Conservation (phyloP, 1,140 invertebrate genomes). For the Lysiphlebus fabarum region DNA sequence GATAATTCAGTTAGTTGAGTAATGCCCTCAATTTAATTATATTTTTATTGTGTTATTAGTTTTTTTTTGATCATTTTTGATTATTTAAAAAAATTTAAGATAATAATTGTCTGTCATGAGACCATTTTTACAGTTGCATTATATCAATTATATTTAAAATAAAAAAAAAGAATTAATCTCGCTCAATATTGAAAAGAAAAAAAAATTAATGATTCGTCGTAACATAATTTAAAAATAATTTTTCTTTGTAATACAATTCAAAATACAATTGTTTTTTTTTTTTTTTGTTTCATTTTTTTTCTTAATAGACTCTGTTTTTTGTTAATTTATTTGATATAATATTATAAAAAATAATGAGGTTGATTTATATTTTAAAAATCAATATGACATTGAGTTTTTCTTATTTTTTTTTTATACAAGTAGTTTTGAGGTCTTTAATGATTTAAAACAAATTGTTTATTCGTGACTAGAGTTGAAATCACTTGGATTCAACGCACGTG, state of each 20-base stretch:
- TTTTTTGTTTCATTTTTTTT: no score
- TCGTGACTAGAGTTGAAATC: slow-evolving; percentile 43
- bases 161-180: not conserved
- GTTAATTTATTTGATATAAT: no score
- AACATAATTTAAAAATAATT: not conserved
- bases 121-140: slow-evolving; percentile 10
- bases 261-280: no score
- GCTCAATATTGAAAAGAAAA: slow-evolving; percentile 3
- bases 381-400: not conserved
- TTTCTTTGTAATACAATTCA: no score
- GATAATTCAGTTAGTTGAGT: no score
- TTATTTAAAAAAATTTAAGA: slow-evolving; percentile 12
- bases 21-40: no score
- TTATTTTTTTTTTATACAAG: not conserved
- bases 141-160: not conserved
- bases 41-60: no score
- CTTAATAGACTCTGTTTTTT: no score
- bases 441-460: slow-evolving; percentile 23
- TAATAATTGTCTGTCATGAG: slow-evolving; percentile 21
- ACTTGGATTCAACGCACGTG: slow-evolving; percentile 19
- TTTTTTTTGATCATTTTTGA: not conserved
- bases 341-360: no score
- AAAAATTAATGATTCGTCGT: not conserved
- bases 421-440: not conserved
- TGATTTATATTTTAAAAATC: no score